Percentiles rank a stretch among this genome's conserved stretches.
Evolutionary conservation across 2,797 vertebrate species (phyloP).

Genomic region (Acanthurus lineatus): DNA sequence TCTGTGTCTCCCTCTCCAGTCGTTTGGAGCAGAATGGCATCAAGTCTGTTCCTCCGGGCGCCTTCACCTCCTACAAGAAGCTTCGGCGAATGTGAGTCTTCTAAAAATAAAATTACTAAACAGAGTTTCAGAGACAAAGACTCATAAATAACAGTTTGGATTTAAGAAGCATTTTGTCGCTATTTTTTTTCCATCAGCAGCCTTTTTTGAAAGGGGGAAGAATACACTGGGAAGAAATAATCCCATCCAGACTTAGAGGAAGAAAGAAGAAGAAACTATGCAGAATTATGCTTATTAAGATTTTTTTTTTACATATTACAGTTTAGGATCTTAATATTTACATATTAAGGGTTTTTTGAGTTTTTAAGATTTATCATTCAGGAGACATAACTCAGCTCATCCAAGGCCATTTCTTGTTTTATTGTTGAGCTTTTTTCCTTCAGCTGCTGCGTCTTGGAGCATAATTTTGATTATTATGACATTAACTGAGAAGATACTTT

Average conservation of each 20-base stretch:
- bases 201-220: background rate
- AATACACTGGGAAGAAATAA: too few species aligned
- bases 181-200: background rate
- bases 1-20: conserved; percentile 73
- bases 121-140: background rate
- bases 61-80: conserved; percentile 97
- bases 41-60: conserved; percentile 95
- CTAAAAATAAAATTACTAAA: too few species aligned
- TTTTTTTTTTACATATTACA: too few species aligned
- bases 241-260: too few species aligned
- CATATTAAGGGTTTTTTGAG: too few species aligned
- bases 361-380: too few species aligned
- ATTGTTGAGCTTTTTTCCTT: too few species aligned
- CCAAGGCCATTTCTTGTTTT: too few species aligned
- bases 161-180: background rate
- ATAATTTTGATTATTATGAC: background rate
- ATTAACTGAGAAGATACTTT: background rate
- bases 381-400: too few species aligned
- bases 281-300: too few species aligned
- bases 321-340: too few species aligned
- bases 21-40: conserved; percentile 97
- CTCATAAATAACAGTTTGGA: background rate
- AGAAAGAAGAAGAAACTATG: too few species aligned
- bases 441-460: background rate
- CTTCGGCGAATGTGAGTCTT: conserved; percentile 93